Base-by-base conservation (phyloP, 2,888 invertebrate genomes). In the Drosophila demipolita region DNA sequence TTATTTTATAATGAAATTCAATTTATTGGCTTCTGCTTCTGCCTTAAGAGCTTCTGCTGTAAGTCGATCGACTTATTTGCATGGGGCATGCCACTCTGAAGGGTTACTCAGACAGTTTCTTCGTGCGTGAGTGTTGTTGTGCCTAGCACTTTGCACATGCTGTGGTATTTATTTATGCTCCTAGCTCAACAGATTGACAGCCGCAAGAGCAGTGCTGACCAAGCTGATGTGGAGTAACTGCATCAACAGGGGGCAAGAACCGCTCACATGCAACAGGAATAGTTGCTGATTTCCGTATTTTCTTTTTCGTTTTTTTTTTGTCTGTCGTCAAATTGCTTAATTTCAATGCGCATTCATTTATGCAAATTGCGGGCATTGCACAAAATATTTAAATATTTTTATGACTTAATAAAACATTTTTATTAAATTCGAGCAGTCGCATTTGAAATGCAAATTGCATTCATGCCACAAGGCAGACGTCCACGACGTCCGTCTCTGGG, bases 381-480 rank as follows among this genome's bases (percentile, higher is more conserved):
- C 62, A 77, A 50, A 62, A 63, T 80, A 80, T 79, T 76, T 77
- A 77, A 77, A 80, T 80, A 78, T 66, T 85, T 87, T 87, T 89
- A 87, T 87, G 87, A 87, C 87, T 87, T 87, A 87, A 87, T 89
- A 87, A 87, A 87, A 89, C 79, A 87, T 87, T 86, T 85, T 89
- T 87, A 89, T 87, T 87, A 87, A 89, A 87, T 89, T 80, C 86
- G 82, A 85, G 89, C 89, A 87, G 72, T 54, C 75, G 68, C 71
- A 84, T 83, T 85, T 75, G 69, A 58, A 87, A 87, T 89, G 87
- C 89, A 89, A 87, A 87, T 87, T 70, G 75, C 77, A 85, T 87
- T 78, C 87, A 85, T 45, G 23, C 15, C 45, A 62, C 71, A 72
- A 35, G 60, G 48, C 58, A 62, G 58, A 59, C 61, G 66, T 70